Conservation (phyloP, 2,888 invertebrate species). For the Sthenelais limicola region DNA sequence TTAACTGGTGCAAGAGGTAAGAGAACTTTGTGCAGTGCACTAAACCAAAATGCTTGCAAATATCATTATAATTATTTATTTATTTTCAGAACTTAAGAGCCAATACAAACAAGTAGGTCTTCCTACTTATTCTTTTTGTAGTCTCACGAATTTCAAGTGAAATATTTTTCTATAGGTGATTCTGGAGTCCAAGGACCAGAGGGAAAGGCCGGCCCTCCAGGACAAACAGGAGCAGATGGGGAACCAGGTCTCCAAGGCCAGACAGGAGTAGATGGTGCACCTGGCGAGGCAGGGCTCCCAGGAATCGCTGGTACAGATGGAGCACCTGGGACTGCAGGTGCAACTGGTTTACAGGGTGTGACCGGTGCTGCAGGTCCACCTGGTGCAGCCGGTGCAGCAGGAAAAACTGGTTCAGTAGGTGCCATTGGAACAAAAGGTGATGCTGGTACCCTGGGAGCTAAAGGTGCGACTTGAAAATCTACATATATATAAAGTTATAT, state of each 20-base stretch:
- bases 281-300: neutral
- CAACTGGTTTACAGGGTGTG: neutral
- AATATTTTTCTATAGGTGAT: too few species aligned
- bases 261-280: neutral
- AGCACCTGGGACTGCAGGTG: neutral
- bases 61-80: too few species aligned
- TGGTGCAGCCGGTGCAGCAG: neutral
- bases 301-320: neutral
- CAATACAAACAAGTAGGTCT: neutral
- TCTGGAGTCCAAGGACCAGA: too few species aligned
- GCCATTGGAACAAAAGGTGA: too few species aligned
- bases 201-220: too few species aligned
- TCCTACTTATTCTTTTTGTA: too few species aligned
- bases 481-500: too few species aligned
- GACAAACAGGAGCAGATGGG: constrained; percentile 5
- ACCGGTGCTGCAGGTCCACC: neutral
- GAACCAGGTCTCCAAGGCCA: constrained; percentile 3
- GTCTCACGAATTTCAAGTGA: too few species aligned
- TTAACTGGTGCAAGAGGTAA: neutral
- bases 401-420: constrained; percentile 17
- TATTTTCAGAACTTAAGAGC: neutral
- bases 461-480: too few species aligned
- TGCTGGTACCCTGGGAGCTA: too few species aligned
- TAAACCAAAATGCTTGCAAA: too few species aligned
- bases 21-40: too few species aligned